Base-by-base conservation (phyloP, 2,113 vertebrate species). In the Actenoides hombroni region DNA sequence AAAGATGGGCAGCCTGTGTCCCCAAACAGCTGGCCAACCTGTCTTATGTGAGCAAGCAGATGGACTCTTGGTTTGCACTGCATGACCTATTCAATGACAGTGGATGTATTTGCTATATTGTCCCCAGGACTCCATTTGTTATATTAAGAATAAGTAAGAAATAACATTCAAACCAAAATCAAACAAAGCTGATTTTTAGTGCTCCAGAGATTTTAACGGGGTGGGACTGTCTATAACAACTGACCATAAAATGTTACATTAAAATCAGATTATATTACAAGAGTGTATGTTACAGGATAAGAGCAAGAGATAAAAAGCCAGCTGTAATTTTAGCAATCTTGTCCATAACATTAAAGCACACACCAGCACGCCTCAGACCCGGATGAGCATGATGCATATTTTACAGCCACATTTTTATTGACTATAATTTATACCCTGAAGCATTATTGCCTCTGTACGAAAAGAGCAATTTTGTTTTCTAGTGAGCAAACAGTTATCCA, bases 301-400 rank as follows among this genome's bases (percentile, higher is more conserved):
- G 21, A 94, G 70, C 28, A 63, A 26, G 71, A 74, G 71, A 88
- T 77, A 83, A 93, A 97, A 97, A 81, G 35, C 19, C 87, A 94
- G 67, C 82, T 85, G 71, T 71, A 85, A 83, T 95, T 90, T 85
- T 42, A 86, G 68, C 70, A 65, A 29, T 42, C 63, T 35, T 73
- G 78, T 35, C 78, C 86, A 51, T 86, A 56, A 69, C 67, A 54
- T 74, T 82, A 78, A 85, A 81, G 80, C n/a, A 46, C 44, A 76
- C 69, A 92, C 37, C 56, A 67, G 80, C 1, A 7, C 67, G 80
- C 37, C 78, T 69, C 8, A 5, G 67, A n/a, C 70, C 61, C 42
- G 54, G 18, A 44, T 59, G 67, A 89, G 54, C 75, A 42, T 12
- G 49, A 61, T 69, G 90, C 54, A 15, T 80, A 81, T 67, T 94